Evolutionary conservation across 35 echinoderm and acorn worm species (phyloP).

Genomic region (Apostichopus californicus): DNA sequence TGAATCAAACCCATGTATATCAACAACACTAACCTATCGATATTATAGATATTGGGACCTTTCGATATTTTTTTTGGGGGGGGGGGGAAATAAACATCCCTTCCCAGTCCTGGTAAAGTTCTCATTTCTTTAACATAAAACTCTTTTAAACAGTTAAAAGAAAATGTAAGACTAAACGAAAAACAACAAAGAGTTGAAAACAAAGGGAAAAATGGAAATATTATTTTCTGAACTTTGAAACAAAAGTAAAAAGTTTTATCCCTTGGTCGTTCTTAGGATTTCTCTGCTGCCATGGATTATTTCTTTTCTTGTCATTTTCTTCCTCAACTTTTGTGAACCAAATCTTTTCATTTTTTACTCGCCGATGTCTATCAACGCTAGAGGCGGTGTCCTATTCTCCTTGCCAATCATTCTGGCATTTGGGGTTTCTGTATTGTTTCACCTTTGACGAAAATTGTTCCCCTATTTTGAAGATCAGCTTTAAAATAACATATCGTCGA

Average conservation of each 20-base stretch:
- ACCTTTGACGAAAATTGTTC: slow-evolving; percentile 12
- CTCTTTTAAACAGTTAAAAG: too few relatives aligned
- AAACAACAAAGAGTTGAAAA: too few relatives aligned
- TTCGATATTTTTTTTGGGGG: too few relatives aligned
- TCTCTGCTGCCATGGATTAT: neutral
- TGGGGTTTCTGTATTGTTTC: neutral
- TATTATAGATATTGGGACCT: too few relatives aligned
- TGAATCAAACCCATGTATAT: too few relatives aligned
- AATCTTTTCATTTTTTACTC: neutral
- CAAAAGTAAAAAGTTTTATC: neutral
- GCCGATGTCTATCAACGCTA: neutral
- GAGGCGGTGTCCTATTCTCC: neutral
- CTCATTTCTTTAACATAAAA: too few relatives aligned
- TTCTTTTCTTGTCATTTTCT: neutral
- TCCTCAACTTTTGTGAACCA: neutral
- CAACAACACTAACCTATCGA: too few relatives aligned
- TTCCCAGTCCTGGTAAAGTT: too few relatives aligned
- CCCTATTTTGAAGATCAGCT: neutral
- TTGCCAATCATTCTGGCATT: neutral
- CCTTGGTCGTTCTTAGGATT: neutral
- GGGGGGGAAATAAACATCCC: too few relatives aligned
- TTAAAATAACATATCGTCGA: neutral
- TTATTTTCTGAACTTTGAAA: neutral
- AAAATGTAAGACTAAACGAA: too few relatives aligned
- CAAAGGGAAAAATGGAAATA: too few relatives aligned